A percentile compares a stretch with the other conserved stretches of the same genome.
Conservation (phyloP, 1,140 invertebrate genomes). For the Theocolax elegans region DNA sequence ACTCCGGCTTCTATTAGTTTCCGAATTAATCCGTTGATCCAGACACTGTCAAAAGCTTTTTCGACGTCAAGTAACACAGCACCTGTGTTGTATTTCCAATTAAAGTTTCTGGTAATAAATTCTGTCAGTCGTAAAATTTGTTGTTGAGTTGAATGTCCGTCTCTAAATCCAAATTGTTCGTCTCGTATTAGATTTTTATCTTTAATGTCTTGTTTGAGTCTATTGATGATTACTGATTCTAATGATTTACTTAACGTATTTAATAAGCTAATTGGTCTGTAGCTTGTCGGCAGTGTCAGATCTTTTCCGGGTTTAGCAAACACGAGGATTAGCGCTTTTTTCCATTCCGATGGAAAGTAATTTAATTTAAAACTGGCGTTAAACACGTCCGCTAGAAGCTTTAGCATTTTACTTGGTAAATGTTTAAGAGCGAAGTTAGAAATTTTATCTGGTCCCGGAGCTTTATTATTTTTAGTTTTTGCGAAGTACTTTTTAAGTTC, state of each 20-base stretch:
- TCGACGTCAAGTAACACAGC: too few relatives aligned
- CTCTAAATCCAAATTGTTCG: constrained; percentile 7
- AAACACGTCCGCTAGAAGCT: background rate
- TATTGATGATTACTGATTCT: constrained; percentile 6
- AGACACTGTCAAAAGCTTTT: too few relatives aligned
- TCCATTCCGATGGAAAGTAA: constrained; percentile 21
- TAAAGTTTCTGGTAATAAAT: background rate
- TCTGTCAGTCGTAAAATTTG: constrained; percentile 24
- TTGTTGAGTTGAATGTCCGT: constrained; percentile 2
- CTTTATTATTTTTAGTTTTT: constrained; percentile 6
- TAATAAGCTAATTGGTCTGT: constrained; percentile 17
- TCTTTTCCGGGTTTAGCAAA: constrained; percentile 18
- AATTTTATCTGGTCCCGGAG: constrained; percentile 14
- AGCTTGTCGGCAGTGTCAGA: background rate
- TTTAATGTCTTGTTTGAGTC: background rate
- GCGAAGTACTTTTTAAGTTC: background rate
- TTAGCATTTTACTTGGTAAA: background rate
- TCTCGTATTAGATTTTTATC: background rate
- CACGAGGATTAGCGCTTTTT: constrained; percentile 14
- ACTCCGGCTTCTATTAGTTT: constrained; percentile 3
- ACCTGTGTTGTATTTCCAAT: background rate
- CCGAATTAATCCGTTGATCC: background rate
- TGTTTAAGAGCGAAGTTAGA: constrained; percentile 9
- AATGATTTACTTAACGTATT: constrained; percentile 17
- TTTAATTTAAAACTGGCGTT: background rate